Percentiles rank a stretch among this genome's conserved stretches.
These are phyloP conservation scores for Pissodes strobi DNA, from an alignment of 1,140 invertebrate species.

Conservation along the genomic window DNA sequence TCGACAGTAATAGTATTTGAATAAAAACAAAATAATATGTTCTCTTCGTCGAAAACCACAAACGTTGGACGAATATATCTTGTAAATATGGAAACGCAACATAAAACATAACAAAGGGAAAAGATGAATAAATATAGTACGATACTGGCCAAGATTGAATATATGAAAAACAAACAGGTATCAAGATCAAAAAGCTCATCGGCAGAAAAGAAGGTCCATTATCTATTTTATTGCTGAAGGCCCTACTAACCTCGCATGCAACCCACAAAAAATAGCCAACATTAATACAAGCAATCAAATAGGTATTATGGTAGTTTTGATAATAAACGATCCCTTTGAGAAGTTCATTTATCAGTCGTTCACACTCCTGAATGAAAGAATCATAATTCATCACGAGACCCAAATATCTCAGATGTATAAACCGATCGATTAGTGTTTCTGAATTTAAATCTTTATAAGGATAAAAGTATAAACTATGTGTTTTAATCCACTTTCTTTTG, in stretches of 20 bases:
- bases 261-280: background rate
- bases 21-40: background rate
- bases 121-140: background rate
- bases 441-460: background rate
- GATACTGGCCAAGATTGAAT: background rate
- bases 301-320: background rate
- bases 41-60: background rate
- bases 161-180: background rate
- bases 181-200: background rate
- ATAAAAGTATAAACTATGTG: background rate
- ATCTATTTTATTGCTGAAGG: background rate
- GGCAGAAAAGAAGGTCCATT: no score
- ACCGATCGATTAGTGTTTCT: background rate
- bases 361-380: background rate
- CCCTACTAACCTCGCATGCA: background rate
- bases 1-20: background rate
- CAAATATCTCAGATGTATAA: background rate
- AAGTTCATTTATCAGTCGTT: background rate
- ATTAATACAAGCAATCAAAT: background rate
- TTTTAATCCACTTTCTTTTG: background rate
- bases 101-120: conserved; percentile 1
- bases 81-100: background rate
- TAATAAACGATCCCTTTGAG: background rate
- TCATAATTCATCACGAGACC: background rate
- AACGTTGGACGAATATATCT: background rate